A percentile compares a stretch with the other conserved stretches of the same genome.
phyloP scores from a whole-genome alignment of 92 coral and sea anemone species.

The Paramuricea clavata region DNA sequence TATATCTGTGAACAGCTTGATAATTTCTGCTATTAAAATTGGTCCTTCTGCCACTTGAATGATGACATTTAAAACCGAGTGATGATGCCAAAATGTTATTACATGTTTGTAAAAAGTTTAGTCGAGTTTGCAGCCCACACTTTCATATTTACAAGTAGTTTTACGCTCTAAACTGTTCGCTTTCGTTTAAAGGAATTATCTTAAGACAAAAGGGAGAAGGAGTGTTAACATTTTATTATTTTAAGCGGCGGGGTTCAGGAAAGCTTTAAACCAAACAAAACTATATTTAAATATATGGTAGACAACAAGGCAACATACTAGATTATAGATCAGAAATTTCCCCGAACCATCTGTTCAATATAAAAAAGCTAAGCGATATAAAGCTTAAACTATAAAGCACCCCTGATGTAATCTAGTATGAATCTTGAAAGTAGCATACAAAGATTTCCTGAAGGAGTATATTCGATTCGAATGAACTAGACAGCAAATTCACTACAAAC shows the following conservation, averaged over 20 bases:
- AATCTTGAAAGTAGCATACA: neutral
- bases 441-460: neutral
- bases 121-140: neutral
- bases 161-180: neutral
- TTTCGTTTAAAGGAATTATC: neutral
- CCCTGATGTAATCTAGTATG: neutral
- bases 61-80: neutral
- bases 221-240: neutral
- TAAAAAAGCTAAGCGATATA: neutral
- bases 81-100: neutral
- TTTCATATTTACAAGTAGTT: neutral
- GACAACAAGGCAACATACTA: neutral
- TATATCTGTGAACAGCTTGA: neutral
- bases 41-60: neutral
- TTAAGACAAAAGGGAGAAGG: neutral
- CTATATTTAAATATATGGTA: neutral
- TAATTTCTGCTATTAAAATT: neutral
- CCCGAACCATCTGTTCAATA: neutral
- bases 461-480: neutral
- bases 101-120: neutral
- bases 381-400: neutral
- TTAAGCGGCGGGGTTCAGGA: slow-evolving; percentile 20
- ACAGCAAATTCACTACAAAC: slow-evolving; percentile 55
- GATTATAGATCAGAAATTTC: slow-evolving; percentile 1
- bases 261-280: slow-evolving; percentile 9